A percentile compares a stretch with the other conserved stretches of the same genome.
phyloP scores from a whole-genome alignment of 2,113 vertebrate species.

The Sinocyclocheilus grahami region DNA sequence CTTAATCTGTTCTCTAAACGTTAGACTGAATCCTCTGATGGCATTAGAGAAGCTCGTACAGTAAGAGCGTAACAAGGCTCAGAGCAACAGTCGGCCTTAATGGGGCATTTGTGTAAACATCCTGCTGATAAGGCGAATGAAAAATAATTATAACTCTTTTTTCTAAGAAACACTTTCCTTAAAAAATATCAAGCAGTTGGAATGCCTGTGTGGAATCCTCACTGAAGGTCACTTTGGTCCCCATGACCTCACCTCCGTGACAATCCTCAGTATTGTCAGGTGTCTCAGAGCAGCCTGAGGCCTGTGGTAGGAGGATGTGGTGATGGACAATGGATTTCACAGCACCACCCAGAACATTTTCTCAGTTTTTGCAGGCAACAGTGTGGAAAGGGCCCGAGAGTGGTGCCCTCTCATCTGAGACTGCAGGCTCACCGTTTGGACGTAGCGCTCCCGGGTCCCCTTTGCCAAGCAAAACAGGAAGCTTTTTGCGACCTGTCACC shows the following conservation, averaged over 20 bases:
- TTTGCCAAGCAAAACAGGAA: constrained; percentile 50
- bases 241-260: constrained; percentile 14
- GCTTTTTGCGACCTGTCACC: constrained; percentile 77
- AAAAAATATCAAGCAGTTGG: background rate
- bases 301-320: background rate
- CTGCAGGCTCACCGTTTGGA: constrained; percentile 17
- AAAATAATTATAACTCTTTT: background rate
- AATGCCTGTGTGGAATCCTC: background rate
- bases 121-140: background rate
- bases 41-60: background rate
- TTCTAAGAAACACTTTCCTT: background rate
- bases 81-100: background rate
- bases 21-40: constrained; percentile 43
- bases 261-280: background rate
- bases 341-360: constrained; percentile 44
- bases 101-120: background rate
- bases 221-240: constrained; percentile 7
- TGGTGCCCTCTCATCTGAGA: constrained; percentile 33
- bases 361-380: constrained; percentile 50
- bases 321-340: constrained; percentile 26
- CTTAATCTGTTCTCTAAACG: constrained; percentile 44
- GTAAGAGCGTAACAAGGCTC: background rate
- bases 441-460: constrained; percentile 1
- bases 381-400: constrained; percentile 47
- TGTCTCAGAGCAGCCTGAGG: constrained; percentile 6